Percentiles rank a stretch among this genome's conserved stretches.
Conservation (phyloP, 2,113 vertebrate species). For the Mus pahari region DNA sequence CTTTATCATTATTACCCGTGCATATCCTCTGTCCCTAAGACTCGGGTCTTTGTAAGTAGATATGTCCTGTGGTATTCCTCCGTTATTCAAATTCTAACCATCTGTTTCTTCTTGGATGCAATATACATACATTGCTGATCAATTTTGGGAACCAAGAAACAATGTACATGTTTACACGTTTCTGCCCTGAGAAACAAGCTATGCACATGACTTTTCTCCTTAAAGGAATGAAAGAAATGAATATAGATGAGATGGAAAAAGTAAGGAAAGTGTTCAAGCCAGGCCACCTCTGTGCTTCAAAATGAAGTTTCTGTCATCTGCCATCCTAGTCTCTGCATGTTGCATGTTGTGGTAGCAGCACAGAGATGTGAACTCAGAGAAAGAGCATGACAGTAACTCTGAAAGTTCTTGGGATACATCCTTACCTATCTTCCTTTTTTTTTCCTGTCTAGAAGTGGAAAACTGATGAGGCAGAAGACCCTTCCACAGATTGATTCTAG, state of each 20-base stretch:
- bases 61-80: too few relatives aligned
- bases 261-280: not conserved
- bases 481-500: not conserved
- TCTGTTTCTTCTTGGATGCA: not conserved
- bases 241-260: not conserved
- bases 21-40: too few relatives aligned
- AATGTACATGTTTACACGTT: not conserved
- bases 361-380: not conserved
- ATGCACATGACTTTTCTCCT: not conserved
- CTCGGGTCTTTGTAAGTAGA: not conserved
- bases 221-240: not conserved
- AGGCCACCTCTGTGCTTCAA: not conserved
- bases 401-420: not conserved
- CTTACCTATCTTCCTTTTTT: not conserved
- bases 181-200: not conserved
- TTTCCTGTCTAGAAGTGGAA: too few relatives aligned
- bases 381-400: not conserved
- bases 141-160: not conserved
- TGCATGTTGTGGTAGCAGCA: not conserved
- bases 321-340: not conserved
- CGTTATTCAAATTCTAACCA: not conserved
- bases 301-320: not conserved
- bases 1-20: not conserved
- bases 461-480: not conserved
- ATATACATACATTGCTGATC: not conserved